These are phyloP conservation scores for Cryptomyrus ogoouensis DNA, from an alignment of 2,113 vertebrate species.

Conservation along the genomic window DNA sequence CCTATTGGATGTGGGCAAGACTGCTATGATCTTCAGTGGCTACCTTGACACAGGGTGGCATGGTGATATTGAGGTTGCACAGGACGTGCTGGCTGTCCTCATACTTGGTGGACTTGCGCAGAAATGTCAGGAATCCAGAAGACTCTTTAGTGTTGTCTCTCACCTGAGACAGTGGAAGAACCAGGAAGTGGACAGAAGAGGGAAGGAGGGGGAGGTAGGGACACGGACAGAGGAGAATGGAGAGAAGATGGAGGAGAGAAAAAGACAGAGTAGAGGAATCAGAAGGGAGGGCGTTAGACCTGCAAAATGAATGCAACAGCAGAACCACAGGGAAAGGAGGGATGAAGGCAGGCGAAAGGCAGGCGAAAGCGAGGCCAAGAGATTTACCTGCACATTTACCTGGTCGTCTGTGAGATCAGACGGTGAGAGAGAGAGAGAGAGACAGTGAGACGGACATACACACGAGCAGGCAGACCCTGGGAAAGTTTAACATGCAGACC, in stretches of 20 bases:
- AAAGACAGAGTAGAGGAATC: slow-evolving; percentile 32
- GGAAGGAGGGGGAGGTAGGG: slow-evolving; percentile 28
- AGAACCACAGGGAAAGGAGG: slow-evolving; percentile 56
- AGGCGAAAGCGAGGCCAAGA: slow-evolving; percentile 60
- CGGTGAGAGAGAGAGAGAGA: slow-evolving; percentile 70
- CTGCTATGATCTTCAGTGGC: not conserved
- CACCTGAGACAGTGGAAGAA: slow-evolving; percentile 60
- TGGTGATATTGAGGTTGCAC: slow-evolving; percentile 90
- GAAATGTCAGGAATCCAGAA: slow-evolving; percentile 81
- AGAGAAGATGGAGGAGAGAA: slow-evolving; percentile 16
- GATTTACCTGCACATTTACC: slow-evolving; percentile 74
- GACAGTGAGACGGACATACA: slow-evolving; percentile 71
- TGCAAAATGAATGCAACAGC: slow-evolving; percentile 29
- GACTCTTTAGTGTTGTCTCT: slow-evolving; percentile 87
- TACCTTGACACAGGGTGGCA: slow-evolving; percentile 92
- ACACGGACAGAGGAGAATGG: slow-evolving; percentile 53
- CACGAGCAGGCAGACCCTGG: slow-evolving; percentile 63
- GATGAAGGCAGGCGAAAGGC: slow-evolving; percentile 68
- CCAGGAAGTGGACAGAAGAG: slow-evolving; percentile 17
- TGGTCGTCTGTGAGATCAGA: slow-evolving; percentile 74
- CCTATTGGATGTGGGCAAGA: not conserved
- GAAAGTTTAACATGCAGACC: slow-evolving; percentile 52
- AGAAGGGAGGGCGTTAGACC: slow-evolving; percentile 44
- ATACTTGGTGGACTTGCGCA: slow-evolving; percentile 92
- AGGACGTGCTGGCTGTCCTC: slow-evolving; percentile 87